Conservation (phyloP, 2,888 invertebrate species). For the Epistrophe grossulariae region DNA sequence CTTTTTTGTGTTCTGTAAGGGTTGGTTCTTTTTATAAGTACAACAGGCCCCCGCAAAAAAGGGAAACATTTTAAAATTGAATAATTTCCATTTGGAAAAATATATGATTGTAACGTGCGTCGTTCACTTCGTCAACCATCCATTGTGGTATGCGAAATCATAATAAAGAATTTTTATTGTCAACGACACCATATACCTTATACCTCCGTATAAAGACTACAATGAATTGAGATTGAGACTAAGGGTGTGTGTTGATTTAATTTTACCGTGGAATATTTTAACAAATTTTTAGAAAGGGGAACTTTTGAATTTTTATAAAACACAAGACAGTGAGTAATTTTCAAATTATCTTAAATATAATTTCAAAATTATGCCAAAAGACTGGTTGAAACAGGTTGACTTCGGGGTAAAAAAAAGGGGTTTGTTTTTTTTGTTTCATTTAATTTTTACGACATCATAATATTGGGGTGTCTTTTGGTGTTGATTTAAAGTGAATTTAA, state of each 20-base stretch:
- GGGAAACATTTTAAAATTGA: constrained; percentile 75
- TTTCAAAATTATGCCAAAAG: constrained; percentile 61
- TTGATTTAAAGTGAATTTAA: constrained; percentile 69
- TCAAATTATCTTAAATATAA: constrained; percentile 81
- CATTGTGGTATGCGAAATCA: constrained; percentile 76
- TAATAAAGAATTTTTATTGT: constrained; percentile 74
- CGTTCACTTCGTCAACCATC: constrained; percentile 58
- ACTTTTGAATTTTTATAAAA: constrained; percentile 26
- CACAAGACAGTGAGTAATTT: constrained; percentile 80
- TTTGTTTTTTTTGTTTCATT: not conserved
- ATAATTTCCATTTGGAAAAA: constrained; percentile 74
- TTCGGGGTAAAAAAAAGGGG: constrained; percentile 63
- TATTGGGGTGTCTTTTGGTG: constrained; percentile 24
- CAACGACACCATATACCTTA: constrained; percentile 31
- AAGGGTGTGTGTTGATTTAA: constrained; percentile 67
- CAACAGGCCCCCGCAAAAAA: constrained; percentile 14
- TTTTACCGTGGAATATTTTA: constrained; percentile 39
- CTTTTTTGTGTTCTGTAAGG: constrained; percentile 32
- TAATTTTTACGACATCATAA: not conserved
- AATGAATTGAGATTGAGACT: not conserved
- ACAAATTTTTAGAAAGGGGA: not conserved
- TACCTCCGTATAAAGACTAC: too few species aligned
- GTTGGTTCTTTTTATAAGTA: constrained; percentile 39
- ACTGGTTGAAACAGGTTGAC: constrained; percentile 80
- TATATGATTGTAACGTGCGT: constrained; percentile 29